Evolutionary conservation across 2,113 vertebrate species (phyloP).

Genomic region (Pituophis catenifer): DNA sequence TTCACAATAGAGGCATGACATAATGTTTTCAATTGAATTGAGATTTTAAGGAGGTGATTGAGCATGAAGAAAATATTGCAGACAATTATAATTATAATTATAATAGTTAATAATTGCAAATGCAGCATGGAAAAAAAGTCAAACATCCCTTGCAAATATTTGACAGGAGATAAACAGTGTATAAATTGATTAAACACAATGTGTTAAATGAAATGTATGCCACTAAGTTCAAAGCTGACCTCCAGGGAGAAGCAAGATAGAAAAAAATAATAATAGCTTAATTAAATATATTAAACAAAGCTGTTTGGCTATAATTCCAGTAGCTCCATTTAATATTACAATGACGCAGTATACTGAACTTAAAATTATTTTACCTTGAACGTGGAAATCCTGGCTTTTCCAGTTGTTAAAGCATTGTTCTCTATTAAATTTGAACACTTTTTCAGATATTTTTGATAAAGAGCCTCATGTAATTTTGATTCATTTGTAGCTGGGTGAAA

Average conservation of each 20-base stretch:
- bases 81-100: neutral
- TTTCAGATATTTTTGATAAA: neutral
- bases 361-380: neutral
- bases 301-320: neutral
- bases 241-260: neutral
- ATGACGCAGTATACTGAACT: neutral
- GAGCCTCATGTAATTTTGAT: neutral
- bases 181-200: neutral
- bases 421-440: neutral
- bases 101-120: neutral
- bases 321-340: neutral
- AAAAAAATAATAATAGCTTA: neutral
- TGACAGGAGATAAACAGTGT: neutral
- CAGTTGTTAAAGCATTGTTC: neutral
- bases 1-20: neutral
- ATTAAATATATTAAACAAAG: neutral
- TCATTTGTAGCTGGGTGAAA: neutral
- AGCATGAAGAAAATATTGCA: neutral
- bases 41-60: neutral
- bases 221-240: neutral
- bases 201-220: neutral
- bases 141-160: neutral
- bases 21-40: neutral
- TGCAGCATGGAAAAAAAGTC: neutral
- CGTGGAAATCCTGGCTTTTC: neutral